phyloP scores from a whole-genome alignment of 2,888 invertebrate genomes.

The Agrotis ipsilon region DNA sequence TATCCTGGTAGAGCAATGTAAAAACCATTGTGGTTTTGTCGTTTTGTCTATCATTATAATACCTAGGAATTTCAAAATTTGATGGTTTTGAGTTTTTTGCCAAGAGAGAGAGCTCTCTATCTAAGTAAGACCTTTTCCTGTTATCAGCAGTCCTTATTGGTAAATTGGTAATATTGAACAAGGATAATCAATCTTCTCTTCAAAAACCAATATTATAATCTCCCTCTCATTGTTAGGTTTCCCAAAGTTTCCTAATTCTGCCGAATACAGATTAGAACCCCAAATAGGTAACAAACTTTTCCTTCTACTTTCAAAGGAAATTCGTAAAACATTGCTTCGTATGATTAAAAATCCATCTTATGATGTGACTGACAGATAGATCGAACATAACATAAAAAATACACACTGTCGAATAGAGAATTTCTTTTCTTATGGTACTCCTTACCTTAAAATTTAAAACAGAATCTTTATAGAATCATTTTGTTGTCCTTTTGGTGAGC shows the following conservation, averaged over 20 bases:
- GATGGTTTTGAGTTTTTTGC: no score
- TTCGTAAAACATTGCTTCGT: background rate
- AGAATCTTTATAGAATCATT: no score
- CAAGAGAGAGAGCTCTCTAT: no score
- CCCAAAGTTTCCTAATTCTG: background rate
- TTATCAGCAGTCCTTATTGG: background rate
- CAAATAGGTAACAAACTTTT: background rate
- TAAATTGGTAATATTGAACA: background rate
- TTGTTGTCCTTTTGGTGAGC: no score
- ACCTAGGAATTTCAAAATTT: no score
- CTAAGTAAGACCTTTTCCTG: background rate
- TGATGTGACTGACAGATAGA: no score
- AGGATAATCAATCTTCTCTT: conserved; percentile 5
- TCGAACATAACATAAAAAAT: no score
- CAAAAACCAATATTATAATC: conserved; percentile 7
- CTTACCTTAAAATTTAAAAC: no score
- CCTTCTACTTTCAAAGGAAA: background rate
- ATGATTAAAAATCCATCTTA: background rate
- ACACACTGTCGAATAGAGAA: no score
- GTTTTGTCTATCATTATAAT: no score
- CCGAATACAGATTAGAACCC: background rate
- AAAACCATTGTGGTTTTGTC: no score
- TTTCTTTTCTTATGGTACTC: no score
- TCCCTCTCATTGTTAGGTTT: background rate
- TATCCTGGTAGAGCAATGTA: background rate